Evolutionary conservation across 1,140 invertebrate species (phyloP), one percentile per base, ranked within the genome.

Genomic region (Hypsibius dujardini): DNA sequence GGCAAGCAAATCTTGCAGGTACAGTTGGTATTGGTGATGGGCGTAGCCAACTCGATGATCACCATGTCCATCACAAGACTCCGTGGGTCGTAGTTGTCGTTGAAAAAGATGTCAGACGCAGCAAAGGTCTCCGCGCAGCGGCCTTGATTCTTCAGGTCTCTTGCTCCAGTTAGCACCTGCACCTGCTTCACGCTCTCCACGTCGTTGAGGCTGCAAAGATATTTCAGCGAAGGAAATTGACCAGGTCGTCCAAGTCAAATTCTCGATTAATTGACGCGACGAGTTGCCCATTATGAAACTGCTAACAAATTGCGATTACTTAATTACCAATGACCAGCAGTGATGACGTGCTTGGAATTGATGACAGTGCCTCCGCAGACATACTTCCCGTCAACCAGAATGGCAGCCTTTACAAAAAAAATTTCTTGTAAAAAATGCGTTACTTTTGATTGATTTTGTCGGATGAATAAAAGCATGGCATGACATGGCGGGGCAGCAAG

Each of bases 11-110:
- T 42, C 42, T 42, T 12, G 42, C 62, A 67, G 3, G 62, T 67
- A 42, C 62, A 67, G 62, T 67, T 67, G 62, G 7, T 67, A 42
- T 67, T 67, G 42, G 62, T 67, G 42, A 67, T 67, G 42, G 62
- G 62, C 45, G 7, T 14, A 42, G 3, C 42, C 7, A 67, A 42
- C 42, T 67, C 45, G 3, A 67, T 67, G 7, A 67, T 42, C 12
- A 42, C 62, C 7, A 67, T 14, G 42, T 67, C 62, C 12, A 14
- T 14, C 12, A 67, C 62, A 3, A 67, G 42, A 42, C 7, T 67
- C 42, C 62, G 7, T 7, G 62, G 62, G 42, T 67, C 62, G 42
- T 67, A 67, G 62, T 42, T 67, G 62, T 67, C 62, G 42, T 67
- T 7, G 42, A 67, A 67, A 42, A 14, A 14, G 7, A 67, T 42